phyloP scores from a whole-genome alignment of 1,140 invertebrate species.

The Rhopalosiphum maidis region DNA sequence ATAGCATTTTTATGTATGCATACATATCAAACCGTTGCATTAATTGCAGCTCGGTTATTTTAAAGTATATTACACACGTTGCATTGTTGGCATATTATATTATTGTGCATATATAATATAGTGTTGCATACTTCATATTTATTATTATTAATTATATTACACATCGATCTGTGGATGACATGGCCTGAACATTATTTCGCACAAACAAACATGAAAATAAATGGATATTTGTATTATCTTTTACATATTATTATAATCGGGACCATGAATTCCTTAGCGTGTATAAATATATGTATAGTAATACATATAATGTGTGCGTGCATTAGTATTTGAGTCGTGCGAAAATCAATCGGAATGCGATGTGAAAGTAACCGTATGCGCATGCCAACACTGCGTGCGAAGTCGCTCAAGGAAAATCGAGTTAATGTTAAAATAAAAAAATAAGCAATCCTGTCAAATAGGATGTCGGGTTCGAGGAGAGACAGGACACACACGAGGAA shows the following conservation, averaged over 20 bases:
- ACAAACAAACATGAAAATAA: background rate
- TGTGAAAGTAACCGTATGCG: slow-evolving; percentile 48
- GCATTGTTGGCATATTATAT: background rate
- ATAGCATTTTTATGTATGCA: background rate
- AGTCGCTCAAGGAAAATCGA: slow-evolving; percentile 51
- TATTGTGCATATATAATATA: background rate
- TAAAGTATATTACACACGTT: background rate
- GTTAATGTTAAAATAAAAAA: slow-evolving; percentile 30
- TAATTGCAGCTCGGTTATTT: background rate
- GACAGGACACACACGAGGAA: too few relatives aligned
- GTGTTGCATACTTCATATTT: background rate
- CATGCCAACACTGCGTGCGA: background rate
- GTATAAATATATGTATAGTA: background rate
- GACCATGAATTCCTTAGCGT: background rate
- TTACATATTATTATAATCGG: background rate
- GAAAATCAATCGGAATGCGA: slow-evolving; percentile 56
- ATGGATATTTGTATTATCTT: background rate
- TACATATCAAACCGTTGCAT: background rate
- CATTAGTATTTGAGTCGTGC: slow-evolving; percentile 25
- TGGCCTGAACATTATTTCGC: background rate
- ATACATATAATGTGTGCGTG: background rate
- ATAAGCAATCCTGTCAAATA: background rate
- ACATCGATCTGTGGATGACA: background rate
- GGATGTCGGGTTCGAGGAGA: background rate
- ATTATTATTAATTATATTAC: background rate